Evolutionary conservation across 2,888 invertebrate genomes (phyloP).

Genomic region (Patella ulyssiponensis): DNA sequence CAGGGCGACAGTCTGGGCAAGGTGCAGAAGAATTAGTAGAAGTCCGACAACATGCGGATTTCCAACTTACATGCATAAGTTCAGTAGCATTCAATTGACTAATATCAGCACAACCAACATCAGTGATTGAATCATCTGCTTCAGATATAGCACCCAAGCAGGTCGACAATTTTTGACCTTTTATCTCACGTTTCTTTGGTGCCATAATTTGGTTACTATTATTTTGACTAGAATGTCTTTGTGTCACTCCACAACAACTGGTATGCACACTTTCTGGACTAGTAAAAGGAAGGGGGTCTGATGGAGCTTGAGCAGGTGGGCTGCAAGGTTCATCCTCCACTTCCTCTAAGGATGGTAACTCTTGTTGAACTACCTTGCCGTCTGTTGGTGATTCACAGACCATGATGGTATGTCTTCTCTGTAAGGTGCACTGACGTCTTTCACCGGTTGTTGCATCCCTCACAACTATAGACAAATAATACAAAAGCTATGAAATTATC

Average conservation of each 20-base stretch:
- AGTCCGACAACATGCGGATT: conserved; percentile 43
- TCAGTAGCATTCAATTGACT: conserved; percentile 52
- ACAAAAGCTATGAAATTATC: background rate
- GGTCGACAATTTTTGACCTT: background rate
- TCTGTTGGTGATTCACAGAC: conserved; percentile 63
- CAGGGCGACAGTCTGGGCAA: conserved; percentile 49
- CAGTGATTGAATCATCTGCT: conserved; percentile 3
- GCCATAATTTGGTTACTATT: conserved; percentile 19
- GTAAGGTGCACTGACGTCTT: conserved; percentile 35
- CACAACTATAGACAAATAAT: conserved; percentile 27
- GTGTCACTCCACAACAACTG: conserved; percentile 14
- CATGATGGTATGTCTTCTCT: conserved; percentile 64
- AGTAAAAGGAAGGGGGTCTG: conserved; percentile 16
- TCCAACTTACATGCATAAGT: conserved; percentile 64
- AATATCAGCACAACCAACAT: conserved; percentile 21
- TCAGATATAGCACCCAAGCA: background rate
- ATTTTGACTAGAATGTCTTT: conserved; percentile 22
- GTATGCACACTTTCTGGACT: conserved; percentile 19
- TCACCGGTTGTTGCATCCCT: conserved; percentile 22
- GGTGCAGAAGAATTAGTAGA: conserved; percentile 43
- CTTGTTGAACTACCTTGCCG: conserved; percentile 34
- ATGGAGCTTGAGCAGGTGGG: conserved; percentile 28
- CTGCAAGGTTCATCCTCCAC: conserved; percentile 32
- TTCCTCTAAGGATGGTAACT: conserved; percentile 41
- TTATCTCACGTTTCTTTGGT: conserved; percentile 12